These are phyloP conservation scores for Sebastes hubbsi DNA, from an alignment of 2,797 vertebrate species.

Conservation along the genomic window DNA sequence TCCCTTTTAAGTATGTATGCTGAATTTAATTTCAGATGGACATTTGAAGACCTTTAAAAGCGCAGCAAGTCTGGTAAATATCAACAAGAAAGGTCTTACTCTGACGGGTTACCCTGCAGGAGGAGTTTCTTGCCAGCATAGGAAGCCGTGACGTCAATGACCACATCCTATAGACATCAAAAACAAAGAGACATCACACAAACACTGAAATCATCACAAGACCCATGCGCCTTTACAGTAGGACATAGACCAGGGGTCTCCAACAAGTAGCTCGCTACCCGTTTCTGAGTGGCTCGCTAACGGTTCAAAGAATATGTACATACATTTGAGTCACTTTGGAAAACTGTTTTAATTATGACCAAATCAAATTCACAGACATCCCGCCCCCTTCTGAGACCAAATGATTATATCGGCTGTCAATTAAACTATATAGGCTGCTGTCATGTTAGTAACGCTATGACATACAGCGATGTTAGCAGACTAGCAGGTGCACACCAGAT, in stretches of 20 bases:
- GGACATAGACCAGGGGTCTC: background rate
- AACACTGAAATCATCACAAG: background rate
- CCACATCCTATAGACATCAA: conserved; percentile 70
- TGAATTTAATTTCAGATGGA: background rate
- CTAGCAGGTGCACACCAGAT: no score
- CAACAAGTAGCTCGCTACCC: no score
- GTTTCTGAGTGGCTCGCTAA: no score
- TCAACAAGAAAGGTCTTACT: conserved; percentile 67
- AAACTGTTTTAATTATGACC: no score
- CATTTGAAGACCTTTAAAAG: background rate
- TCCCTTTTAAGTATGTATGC: background rate
- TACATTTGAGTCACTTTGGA: no score
- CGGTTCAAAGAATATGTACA: no score
- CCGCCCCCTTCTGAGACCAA: no score
- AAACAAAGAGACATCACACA: background rate
- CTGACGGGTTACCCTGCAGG: conserved; percentile 63
- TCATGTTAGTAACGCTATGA: no score
- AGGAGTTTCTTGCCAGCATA: conserved; percentile 84
- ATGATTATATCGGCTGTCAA: no score
- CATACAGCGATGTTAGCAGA: no score
- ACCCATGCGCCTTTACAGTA: background rate
- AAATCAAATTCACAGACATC: no score
- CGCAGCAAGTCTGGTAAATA: background rate
- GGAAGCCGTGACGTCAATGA: conserved; percentile 72
- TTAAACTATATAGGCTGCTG: no score